Evolutionary conservation across 1,140 invertebrate species (phyloP).

Genomic region (Schlechtendalia chinensis): DNA sequence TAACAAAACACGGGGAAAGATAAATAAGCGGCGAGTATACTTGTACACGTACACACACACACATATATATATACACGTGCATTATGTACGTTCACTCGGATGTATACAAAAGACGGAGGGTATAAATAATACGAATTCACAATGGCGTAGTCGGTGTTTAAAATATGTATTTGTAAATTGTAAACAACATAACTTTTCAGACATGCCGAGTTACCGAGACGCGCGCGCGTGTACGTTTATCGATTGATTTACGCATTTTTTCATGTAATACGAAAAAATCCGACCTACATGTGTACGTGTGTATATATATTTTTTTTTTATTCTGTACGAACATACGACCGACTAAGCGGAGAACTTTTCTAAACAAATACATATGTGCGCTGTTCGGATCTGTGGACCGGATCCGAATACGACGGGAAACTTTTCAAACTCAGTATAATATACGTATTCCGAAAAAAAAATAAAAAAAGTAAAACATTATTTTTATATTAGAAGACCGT

Average conservation of each 20-base stretch:
- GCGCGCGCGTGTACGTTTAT: neutral
- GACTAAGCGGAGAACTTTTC: neutral
- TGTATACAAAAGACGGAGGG: neutral
- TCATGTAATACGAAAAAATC: neutral
- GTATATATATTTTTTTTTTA: too few species aligned
- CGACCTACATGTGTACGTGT: neutral
- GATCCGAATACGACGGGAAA: constrained; percentile 28
- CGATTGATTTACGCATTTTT: constrained; percentile 30
- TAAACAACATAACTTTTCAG: constrained; percentile 24
- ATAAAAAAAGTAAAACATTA: too few species aligned
- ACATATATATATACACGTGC: neutral
- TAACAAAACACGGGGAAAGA: neutral
- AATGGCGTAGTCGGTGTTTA: neutral
- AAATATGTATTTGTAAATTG: constrained; percentile 2
- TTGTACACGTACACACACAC: neutral
- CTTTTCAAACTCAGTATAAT: neutral
- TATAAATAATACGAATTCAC: neutral
- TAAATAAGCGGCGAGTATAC: neutral
- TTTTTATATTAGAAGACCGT: neutral
- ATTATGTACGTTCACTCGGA: too few species aligned
- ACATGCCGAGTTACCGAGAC: neutral
- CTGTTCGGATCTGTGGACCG: constrained; percentile 1
- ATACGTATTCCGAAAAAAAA: too few species aligned
- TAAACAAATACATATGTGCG: constrained; percentile 24
- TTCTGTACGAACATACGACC: neutral